These are phyloP conservation scores for Philonicus albiceps DNA, from an alignment of 2,888 invertebrate species.

Conservation along the genomic window DNA sequence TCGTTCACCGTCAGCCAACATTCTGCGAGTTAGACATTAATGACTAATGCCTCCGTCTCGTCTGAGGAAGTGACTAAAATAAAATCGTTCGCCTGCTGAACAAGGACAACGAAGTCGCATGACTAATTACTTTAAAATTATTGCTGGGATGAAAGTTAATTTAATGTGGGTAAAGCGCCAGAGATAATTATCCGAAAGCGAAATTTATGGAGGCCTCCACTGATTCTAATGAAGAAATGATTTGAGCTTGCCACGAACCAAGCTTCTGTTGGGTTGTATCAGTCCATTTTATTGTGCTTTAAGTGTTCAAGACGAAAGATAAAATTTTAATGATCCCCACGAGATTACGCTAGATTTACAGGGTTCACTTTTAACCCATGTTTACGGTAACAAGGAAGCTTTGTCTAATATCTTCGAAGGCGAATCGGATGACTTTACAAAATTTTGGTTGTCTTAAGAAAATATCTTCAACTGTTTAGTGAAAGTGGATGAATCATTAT, in stretches of 20 bases:
- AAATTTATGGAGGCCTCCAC: slow-evolving; percentile 12
- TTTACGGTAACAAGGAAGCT: background rate
- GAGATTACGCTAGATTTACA: slow-evolving; percentile 1
- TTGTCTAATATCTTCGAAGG: background rate
- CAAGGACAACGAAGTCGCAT: background rate
- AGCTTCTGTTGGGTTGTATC: background rate
- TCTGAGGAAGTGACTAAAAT: background rate
- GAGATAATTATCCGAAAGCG: background rate
- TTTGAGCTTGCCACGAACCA: background rate
- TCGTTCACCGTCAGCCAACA: background rate
- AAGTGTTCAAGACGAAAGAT: slow-evolving; percentile 18
- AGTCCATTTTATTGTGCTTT: slow-evolving; percentile 2
- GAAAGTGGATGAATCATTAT: background rate
- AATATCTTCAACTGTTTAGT: background rate
- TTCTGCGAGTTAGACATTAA: background rate
- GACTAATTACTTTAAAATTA: slow-evolving; percentile 34
- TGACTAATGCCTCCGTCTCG: background rate
- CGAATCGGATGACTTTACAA: background rate
- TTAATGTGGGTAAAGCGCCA: background rate
- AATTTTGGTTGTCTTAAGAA: background rate
- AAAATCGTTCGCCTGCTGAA: background rate
- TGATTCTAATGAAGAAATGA: slow-evolving; percentile 13
- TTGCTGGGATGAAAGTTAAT: slow-evolving; percentile 10
- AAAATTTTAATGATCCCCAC: slow-evolving; percentile 24
- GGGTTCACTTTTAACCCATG: background rate